phyloP scores from a whole-genome alignment of 2,888 invertebrate species.

The Clitarchus hookeri region DNA sequence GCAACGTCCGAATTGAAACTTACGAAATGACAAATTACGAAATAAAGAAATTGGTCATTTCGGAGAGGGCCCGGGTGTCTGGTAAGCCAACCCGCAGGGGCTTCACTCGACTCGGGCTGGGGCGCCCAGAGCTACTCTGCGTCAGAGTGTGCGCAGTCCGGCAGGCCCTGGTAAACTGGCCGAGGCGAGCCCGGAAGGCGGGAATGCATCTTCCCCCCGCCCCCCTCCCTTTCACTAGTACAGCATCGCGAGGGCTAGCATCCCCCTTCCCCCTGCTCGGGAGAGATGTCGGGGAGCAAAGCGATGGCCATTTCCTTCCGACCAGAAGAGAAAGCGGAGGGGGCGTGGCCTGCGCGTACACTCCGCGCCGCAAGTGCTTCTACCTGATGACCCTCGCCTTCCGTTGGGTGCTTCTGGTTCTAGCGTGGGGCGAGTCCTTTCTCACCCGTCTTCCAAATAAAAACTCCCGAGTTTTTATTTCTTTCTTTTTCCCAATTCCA shows the following conservation, averaged over 20 bases:
- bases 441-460: background rate
- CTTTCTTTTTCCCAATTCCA: too few species aligned
- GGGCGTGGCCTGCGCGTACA: background rate
- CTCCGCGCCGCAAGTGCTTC: background rate
- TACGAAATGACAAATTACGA: too few species aligned
- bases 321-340: background rate
- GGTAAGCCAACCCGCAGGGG: too few species aligned
- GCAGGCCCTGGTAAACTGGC: background rate
- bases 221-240: background rate
- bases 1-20: too few species aligned
- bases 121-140: background rate
- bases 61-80: too few species aligned
- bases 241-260: background rate
- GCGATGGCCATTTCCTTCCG: conserved; percentile 40
- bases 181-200: conserved; percentile 29
- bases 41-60: too few species aligned
- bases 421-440: background rate
- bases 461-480: too few species aligned
- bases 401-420: background rate
- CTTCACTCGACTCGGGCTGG: too few species aligned
- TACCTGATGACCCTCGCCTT: background rate
- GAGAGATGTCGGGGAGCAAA: conserved; percentile 29
- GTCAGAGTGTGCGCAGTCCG: background rate
- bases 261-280: background rate
- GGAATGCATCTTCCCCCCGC: background rate